Evolutionary conservation across 2,888 invertebrate genomes (phyloP).

Genomic region (Tenthredo livida): DNA sequence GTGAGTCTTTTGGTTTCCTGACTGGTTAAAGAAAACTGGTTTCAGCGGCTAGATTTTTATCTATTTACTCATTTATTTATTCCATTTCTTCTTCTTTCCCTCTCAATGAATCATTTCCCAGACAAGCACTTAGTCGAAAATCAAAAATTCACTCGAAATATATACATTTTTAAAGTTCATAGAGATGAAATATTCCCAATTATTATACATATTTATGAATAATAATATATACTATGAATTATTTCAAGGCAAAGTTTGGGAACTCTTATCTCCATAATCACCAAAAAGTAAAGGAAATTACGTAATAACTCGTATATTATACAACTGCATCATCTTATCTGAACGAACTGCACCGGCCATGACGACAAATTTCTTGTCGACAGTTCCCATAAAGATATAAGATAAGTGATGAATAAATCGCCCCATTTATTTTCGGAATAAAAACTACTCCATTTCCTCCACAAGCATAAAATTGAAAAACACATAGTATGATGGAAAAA

Average conservation of each 20-base stretch:
- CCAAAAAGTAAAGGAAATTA: constrained; percentile 5
- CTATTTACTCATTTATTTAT: background rate
- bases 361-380: background rate
- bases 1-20: background rate
- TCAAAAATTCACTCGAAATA: background rate
- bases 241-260: background rate
- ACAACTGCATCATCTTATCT: constrained; percentile 20
- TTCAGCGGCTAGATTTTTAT: background rate
- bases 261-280: background rate
- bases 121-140: background rate
- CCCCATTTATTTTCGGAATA: background rate
- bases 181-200: too few relatives aligned
- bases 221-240: background rate
- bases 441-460: background rate
- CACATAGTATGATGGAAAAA: background rate
- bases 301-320: background rate
- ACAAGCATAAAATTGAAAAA: background rate
- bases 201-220: background rate
- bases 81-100: background rate
- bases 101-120: background rate
- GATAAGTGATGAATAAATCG: background rate
- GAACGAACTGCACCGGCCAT: background rate
- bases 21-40: background rate
- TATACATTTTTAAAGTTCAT: too few relatives aligned
- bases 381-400: background rate